Conservation (phyloP, 2,797 vertebrate genomes). For the Hapalemur alaotrensis region DNA sequence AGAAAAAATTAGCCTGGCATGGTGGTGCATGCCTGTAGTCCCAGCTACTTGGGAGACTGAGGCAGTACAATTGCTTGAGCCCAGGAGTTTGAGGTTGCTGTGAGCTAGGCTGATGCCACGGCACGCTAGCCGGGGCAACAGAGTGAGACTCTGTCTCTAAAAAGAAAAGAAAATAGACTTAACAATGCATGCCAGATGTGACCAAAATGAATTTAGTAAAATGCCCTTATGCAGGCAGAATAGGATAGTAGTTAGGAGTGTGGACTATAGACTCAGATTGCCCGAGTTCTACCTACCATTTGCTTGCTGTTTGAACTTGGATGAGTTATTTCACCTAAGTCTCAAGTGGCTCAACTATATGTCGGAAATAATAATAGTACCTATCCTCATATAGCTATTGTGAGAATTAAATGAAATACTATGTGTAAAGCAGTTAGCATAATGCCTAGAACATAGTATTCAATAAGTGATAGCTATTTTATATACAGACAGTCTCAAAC, state of each 20-base stretch:
- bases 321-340: constrained; percentile 9
- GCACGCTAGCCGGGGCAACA: too few relatives aligned
- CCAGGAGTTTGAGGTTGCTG: too few relatives aligned
- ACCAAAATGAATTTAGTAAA: constrained; percentile 22
- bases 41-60: too few relatives aligned
- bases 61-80: too few relatives aligned
- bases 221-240: neutral
- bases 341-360: neutral
- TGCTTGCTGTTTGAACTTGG: neutral
- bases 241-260: neutral
- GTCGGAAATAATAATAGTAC: neutral
- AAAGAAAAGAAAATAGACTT: neutral
- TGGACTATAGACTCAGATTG: neutral
- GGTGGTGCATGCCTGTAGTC: too few relatives aligned
- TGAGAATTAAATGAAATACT: constrained; percentile 27
- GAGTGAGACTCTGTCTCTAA: too few relatives aligned
- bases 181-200: neutral
- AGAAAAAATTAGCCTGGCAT: too few relatives aligned
- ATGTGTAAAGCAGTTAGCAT: neutral
- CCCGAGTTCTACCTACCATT: neutral
- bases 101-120: too few relatives aligned
- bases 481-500: neutral
- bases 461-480: constrained; percentile 1
- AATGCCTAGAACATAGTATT: neutral
- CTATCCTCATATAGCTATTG: neutral